Conservation (phyloP, 2,113 vertebrate genomes). For the Numenius arquata region DNA sequence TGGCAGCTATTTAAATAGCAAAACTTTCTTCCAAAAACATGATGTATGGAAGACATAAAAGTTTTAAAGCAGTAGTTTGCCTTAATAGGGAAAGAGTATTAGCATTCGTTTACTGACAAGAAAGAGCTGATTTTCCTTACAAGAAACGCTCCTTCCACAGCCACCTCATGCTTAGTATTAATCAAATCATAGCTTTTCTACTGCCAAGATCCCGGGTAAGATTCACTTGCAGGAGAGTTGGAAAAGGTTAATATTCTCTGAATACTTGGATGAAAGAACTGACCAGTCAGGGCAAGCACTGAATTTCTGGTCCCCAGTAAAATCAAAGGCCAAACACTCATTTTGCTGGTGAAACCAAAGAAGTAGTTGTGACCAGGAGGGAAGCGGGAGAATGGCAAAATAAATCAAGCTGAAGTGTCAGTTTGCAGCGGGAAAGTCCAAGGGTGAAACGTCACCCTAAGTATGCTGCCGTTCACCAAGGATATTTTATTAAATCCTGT, state of each 20-base stretch:
- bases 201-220: not conserved
- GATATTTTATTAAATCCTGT: not conserved
- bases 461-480: not conserved
- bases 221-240: not conserved
- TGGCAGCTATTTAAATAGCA: slow-evolving; percentile 71
- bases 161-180: not conserved
- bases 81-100: slow-evolving; percentile 57
- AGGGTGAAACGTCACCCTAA: not conserved
- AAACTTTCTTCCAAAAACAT: slow-evolving; percentile 69
- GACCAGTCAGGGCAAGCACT: not conserved
- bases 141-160: slow-evolving; percentile 6
- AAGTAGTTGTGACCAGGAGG: not conserved
- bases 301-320: not conserved
- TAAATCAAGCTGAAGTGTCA: slow-evolving; percentile 11
- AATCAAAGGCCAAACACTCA: not conserved
- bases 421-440: not conserved
- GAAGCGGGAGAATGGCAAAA: not conserved
- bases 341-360: not conserved
- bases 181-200: not conserved
- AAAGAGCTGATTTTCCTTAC: slow-evolving; percentile 46
- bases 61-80: slow-evolving; percentile 53
- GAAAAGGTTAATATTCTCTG: slow-evolving; percentile 29
- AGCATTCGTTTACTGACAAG: slow-evolving; percentile 55
- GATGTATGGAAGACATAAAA: slow-evolving; percentile 63
- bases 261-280: not conserved